Evolutionary conservation across 2,797 vertebrate species (phyloP).

Genomic region (Adelosebastes latens): DNA sequence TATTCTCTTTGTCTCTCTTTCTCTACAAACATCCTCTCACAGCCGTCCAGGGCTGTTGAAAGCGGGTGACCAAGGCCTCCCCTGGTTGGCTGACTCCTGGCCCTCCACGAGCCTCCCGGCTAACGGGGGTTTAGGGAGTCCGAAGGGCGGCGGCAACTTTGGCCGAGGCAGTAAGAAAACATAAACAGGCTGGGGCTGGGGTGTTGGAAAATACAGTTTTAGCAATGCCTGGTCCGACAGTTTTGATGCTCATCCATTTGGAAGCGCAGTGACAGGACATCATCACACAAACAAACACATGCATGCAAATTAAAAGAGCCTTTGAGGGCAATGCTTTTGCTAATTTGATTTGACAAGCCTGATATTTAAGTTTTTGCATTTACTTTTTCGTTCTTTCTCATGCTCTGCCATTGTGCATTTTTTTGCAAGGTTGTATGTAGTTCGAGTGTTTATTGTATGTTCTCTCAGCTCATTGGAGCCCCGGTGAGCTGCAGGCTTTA

Average conservation of each 20-base stretch:
- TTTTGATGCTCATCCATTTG: slow-evolving; percentile 68
- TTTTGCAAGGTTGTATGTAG: slow-evolving; percentile 9
- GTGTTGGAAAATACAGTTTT: slow-evolving; percentile 29
- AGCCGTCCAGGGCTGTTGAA: slow-evolving; percentile 94
- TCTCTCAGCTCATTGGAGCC: slow-evolving; percentile 38
- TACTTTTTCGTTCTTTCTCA: slow-evolving; percentile 32
- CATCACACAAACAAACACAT: slow-evolving; percentile 56
- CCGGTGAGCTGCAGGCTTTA: slow-evolving; percentile 46
- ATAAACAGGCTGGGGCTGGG: slow-evolving; percentile 19
- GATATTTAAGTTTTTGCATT: slow-evolving; percentile 64
- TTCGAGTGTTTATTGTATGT: slow-evolving; percentile 29
- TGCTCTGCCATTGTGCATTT: slow-evolving; percentile 21
- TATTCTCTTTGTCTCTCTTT: slow-evolving; percentile 34
- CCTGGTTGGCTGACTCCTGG: slow-evolving; percentile 97
- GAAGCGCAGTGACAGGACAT: slow-evolving; percentile 68
- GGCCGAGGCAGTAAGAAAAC: slow-evolving; percentile 89
- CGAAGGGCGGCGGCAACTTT: slow-evolving; percentile 90
- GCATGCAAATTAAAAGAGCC: slow-evolving; percentile 70
- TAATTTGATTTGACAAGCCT: slow-evolving; percentile 74
- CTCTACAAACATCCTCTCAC: slow-evolving; percentile 33
- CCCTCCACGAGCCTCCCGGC: slow-evolving; percentile 94
- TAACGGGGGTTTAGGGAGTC: slow-evolving; percentile 89
- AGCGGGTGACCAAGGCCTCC: slow-evolving; percentile 90
- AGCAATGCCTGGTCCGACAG: slow-evolving; percentile 66
- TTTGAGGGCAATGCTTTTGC: slow-evolving; percentile 67